Conservation (phyloP, 1,140 invertebrate genomes). For the Antheraea pernyi region DNA sequence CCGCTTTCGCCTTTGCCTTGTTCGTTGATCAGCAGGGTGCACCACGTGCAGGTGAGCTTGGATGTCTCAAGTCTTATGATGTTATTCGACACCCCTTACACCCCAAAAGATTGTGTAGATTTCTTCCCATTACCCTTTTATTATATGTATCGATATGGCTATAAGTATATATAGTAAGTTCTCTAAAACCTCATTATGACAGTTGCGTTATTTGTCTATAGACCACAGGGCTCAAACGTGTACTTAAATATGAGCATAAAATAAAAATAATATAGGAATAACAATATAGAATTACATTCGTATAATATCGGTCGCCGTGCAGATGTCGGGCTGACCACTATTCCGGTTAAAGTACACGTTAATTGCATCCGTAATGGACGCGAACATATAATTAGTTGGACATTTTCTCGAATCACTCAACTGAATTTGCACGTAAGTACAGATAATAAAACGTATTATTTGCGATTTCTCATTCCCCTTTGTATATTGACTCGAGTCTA, state of each 20-base stretch:
- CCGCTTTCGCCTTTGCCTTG: no score
- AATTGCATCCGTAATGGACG: conserved; percentile 42
- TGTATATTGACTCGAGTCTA: background rate
- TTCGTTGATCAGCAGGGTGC: no score
- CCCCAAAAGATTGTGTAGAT: no score
- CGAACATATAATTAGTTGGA: conserved; percentile 47
- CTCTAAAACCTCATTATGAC: no score
- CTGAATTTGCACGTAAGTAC: conserved; percentile 27
- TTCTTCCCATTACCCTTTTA: no score
- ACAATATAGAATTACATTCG: conserved; percentile 2
- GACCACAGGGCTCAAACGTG: background rate
- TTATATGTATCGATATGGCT: no score
- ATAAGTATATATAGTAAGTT: no score
- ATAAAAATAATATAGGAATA: background rate
- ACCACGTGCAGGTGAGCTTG: no score
- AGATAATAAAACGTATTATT: conserved; percentile 7
- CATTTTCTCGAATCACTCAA: conserved; percentile 52
- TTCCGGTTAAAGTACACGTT: conserved; percentile 42
- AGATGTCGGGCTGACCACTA: conserved; percentile 41
- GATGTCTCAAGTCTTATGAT: no score
- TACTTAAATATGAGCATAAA: background rate
- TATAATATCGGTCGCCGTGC: conserved; percentile 39
- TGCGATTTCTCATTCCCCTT: conserved; percentile 1
- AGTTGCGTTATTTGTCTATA: background rate
- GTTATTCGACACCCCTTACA: no score